A percentile compares a stretch with the other conserved stretches of the same genome.
Conservation (phyloP, 2,113 vertebrate genomes). For the Xiphophorus maculatus region DNA sequence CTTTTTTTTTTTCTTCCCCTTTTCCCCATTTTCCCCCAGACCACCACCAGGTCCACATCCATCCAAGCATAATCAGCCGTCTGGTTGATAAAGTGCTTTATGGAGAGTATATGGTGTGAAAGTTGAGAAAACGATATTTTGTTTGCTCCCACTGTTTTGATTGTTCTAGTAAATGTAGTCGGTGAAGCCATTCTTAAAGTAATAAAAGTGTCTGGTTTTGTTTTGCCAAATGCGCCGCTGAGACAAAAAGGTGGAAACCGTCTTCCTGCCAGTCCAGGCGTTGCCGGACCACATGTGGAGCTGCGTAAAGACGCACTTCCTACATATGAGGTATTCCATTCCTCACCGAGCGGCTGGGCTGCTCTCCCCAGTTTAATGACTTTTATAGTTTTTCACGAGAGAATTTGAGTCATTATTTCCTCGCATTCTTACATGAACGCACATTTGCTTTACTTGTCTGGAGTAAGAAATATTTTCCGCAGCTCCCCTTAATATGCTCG, state of each 20-base stretch:
- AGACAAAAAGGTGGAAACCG: constrained; percentile 63
- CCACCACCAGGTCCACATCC: constrained; percentile 49
- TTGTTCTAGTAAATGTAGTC: constrained; percentile 62
- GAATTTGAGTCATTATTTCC: constrained; percentile 24
- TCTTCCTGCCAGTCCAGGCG: constrained; percentile 13
- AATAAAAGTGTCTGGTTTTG: constrained; percentile 73
- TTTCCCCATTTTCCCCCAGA: constrained; percentile 9
- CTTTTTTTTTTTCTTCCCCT: constrained; percentile 26
- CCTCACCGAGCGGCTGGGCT: background rate
- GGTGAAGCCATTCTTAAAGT: constrained; percentile 66
- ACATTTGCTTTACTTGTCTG: constrained; percentile 25
- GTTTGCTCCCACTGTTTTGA: constrained; percentile 51
- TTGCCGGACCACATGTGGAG: constrained; percentile 15
- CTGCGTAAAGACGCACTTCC: constrained; percentile 35
- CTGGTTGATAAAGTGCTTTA: constrained; percentile 64
- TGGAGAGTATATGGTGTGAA: constrained; percentile 59
- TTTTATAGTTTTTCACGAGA: constrained; percentile 17
- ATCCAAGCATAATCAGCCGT: constrained; percentile 65
- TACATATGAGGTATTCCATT: constrained; percentile 16
- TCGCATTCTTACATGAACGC: constrained; percentile 10
- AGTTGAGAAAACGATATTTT: constrained; percentile 45
- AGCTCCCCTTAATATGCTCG: constrained; percentile 38
- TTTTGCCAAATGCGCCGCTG: constrained; percentile 66
- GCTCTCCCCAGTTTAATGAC: constrained; percentile 17
- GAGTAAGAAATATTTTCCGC: constrained; percentile 19